Conservation (phyloP, 2,888 invertebrate species). For the Steinernema hermaphroditum region DNA sequence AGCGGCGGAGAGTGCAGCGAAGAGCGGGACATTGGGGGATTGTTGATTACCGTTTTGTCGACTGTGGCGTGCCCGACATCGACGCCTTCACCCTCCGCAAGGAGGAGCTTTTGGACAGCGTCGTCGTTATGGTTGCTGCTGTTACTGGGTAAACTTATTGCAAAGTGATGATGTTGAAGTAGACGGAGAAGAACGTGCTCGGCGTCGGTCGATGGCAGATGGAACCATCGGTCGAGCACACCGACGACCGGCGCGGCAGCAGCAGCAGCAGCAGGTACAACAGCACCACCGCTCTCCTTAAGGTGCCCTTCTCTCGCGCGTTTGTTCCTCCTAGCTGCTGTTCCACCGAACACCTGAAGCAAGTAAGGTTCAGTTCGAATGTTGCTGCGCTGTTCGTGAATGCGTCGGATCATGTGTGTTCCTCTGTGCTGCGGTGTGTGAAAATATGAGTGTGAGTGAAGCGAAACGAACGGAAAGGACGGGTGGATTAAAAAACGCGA, state of each 20-base stretch:
- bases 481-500: constrained; percentile 25
- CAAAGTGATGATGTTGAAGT: neutral
- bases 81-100: constrained; percentile 23
- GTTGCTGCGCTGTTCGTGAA: neutral
- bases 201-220: constrained; percentile 7
- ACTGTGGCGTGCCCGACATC: constrained; percentile 15
- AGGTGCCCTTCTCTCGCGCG: neutral
- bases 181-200: constrained; percentile 3
- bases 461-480: constrained; percentile 19
- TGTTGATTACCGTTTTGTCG: constrained; percentile 11
- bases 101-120: constrained; percentile 22
- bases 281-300: neutral
- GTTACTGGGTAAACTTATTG: neutral
- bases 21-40: neutral
- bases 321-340: neutral
- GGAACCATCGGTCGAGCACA: constrained; percentile 15
- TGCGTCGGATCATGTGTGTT: neutral
- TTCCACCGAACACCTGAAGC: constrained; percentile 13
- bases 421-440: neutral
- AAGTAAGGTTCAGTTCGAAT: neutral
- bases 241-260: neutral
- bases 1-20: neutral
- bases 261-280: constrained; percentile 16
- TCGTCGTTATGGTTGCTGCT: constrained; percentile 18
- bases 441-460: constrained; percentile 22